A percentile compares a stretch with the other conserved stretches of the same genome.
Conservation (phyloP, 2,113 vertebrate species). For the Psilopsiagon aurifrons region DNA sequence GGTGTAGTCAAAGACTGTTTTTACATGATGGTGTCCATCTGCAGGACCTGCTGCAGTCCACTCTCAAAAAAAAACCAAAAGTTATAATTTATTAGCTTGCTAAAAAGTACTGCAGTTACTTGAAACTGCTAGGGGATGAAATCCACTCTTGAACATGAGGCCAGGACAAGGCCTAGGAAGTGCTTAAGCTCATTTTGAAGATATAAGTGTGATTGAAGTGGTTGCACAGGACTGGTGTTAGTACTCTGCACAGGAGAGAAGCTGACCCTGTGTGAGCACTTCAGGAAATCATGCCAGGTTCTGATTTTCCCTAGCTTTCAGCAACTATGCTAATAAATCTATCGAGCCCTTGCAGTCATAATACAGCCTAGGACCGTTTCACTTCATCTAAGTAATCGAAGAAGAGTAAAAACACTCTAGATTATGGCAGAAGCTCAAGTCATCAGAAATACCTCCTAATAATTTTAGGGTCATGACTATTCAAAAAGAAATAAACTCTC, state of each 20-base stretch:
- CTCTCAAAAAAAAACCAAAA: not conserved
- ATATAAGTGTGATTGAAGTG: not conserved
- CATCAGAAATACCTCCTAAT: not conserved
- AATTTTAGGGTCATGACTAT: not conserved
- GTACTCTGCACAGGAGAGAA: not conserved
- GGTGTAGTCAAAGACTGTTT: not conserved
- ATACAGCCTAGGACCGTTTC: not conserved
- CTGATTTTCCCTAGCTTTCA: slow-evolving; percentile 30
- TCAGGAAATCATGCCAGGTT: slow-evolving; percentile 39
- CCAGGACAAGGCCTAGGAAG: not conserved
- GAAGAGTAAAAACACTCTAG: not conserved
- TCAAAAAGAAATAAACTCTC: not conserved
- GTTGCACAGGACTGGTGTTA: not conserved
- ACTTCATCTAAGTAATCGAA: not conserved
- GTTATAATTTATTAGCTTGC: not conserved
- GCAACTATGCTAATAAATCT: slow-evolving; percentile 20
- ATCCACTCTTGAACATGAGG: not conserved
- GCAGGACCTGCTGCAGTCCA: not conserved
- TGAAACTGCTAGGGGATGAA: not conserved
- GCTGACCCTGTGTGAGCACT: not conserved
- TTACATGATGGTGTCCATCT: not conserved
- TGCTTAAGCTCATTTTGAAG: slow-evolving; percentile 1
- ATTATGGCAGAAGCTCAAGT: not conserved
- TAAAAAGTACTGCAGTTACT: not conserved
- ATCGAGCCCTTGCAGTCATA: not conserved